These are phyloP conservation scores for Terebella lapidaria DNA, from an alignment of 2,888 invertebrate species.

Conservation along the genomic window DNA sequence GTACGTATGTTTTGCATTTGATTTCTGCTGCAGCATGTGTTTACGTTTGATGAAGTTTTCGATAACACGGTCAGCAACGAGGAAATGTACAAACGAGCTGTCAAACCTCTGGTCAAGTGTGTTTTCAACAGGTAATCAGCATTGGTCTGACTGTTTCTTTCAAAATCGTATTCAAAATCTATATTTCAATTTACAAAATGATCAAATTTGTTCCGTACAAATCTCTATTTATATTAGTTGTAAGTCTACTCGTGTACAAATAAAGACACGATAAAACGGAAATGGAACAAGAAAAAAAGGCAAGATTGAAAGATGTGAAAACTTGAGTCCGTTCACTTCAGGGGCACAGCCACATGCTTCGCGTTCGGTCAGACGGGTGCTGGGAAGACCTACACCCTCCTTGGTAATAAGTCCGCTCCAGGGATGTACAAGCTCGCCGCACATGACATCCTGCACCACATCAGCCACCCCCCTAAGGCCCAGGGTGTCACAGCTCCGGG, in stretches of 20 bases:
- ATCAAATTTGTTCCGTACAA: too few species aligned
- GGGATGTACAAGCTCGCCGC: conserved; percentile 48
- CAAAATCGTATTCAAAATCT: too few species aligned
- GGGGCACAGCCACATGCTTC: conserved; percentile 50
- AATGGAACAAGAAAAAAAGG: too few species aligned
- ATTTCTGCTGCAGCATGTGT: conserved; percentile 45
- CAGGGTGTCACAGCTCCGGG: not conserved
- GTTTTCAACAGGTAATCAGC: conserved; percentile 48
- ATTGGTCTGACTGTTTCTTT: too few species aligned
- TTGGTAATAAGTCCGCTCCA: conserved; percentile 39
- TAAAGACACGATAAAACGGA: too few species aligned
- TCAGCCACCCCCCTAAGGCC: too few species aligned
- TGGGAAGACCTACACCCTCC: conserved; percentile 51
- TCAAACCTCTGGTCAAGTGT: conserved; percentile 43
- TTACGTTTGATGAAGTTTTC: conserved; percentile 51
- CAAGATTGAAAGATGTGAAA: too few species aligned
- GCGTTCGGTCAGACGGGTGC: conserved; percentile 52
- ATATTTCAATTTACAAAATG: too few species aligned
- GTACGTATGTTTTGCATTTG: too few species aligned
- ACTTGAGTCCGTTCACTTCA: too few species aligned
- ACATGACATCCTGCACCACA: conserved; percentile 37
- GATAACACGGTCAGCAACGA: conserved; percentile 41
- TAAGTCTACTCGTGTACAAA: too few species aligned
- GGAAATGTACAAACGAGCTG: conserved; percentile 45
- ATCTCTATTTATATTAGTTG: too few species aligned